These are phyloP conservation scores for Malurus elegans DNA, from an alignment of 2,113 vertebrate species.

Conservation along the genomic window DNA sequence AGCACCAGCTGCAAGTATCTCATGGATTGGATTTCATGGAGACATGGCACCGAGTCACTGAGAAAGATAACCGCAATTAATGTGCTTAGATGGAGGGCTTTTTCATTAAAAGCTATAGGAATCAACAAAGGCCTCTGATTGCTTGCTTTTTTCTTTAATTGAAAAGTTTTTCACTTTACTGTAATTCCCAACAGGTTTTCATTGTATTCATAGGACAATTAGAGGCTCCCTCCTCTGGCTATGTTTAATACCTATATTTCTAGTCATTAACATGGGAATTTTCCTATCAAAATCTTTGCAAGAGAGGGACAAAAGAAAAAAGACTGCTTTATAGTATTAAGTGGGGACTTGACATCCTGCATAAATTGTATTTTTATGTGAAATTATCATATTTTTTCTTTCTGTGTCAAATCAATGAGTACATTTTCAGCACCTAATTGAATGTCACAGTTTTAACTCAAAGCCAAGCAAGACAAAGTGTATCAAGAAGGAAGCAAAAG, in stretches of 20 bases:
- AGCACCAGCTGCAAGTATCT: neutral
- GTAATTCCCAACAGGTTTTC: slow-evolving; percentile 6
- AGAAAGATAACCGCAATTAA: neutral
- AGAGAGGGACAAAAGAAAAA: neutral
- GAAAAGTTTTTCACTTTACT: slow-evolving; percentile 1
- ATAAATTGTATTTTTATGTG: neutral
- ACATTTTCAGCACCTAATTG: slow-evolving; percentile 22
- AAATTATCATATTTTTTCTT: slow-evolving; percentile 2
- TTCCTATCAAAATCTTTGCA: slow-evolving; percentile 2
- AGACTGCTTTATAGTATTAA: neutral
- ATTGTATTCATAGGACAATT: neutral
- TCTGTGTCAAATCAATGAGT: neutral
- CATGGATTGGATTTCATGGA: neutral
- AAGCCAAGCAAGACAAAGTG: neutral
- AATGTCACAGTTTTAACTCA: slow-evolving; percentile 29
- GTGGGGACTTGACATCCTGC: neutral
- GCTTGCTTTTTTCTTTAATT: neutral
- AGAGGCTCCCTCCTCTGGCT: slow-evolving; percentile 1
- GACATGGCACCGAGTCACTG: neutral
- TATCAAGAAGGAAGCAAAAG: neutral
- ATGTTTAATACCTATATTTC: neutral
- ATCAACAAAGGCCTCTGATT: neutral
- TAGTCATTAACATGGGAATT: neutral
- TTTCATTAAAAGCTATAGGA: neutral
- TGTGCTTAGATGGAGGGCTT: neutral